Evolutionary conservation across 2,888 invertebrate species (phyloP).

Genomic region (Ditula angustiorana): DNA sequence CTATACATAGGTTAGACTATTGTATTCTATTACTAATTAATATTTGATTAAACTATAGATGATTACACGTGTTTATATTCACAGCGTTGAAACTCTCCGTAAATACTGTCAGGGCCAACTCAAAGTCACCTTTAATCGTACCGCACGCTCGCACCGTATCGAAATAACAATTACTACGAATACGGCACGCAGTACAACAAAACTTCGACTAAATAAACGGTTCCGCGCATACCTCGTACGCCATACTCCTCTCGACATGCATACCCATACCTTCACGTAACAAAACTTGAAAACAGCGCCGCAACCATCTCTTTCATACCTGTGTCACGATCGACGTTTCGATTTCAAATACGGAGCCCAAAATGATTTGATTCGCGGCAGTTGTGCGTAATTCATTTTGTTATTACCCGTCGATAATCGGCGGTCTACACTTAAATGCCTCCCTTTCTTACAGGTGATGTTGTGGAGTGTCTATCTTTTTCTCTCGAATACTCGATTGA

Average conservation of each 20-base stretch:
- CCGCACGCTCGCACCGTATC: constrained; percentile 61
- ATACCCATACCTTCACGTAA: constrained; percentile 43
- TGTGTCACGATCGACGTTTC: constrained; percentile 53
- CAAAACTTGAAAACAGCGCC: constrained; percentile 56
- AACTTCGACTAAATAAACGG: constrained; percentile 67
- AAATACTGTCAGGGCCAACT: constrained; percentile 28
- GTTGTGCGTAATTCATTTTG: constrained; percentile 65
- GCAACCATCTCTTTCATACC: constrained; percentile 64
- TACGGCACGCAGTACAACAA: constrained; percentile 66
- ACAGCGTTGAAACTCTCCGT: constrained; percentile 16
- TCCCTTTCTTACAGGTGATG: constrained; percentile 62
- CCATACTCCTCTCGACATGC: constrained; percentile 61
- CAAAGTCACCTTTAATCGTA: constrained; percentile 35
- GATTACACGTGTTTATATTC: not conserved
- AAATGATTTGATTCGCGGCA: constrained; percentile 63
- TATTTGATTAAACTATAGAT: not conserved
- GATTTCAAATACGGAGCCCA: constrained; percentile 49
- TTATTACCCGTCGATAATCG: constrained; percentile 68
- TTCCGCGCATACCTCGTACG: constrained; percentile 61
- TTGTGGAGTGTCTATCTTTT: constrained; percentile 66
- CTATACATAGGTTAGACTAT: not conserved
- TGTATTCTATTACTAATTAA: not conserved
- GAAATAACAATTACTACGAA: constrained; percentile 71
- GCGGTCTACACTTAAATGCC: constrained; percentile 20
- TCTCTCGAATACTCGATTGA: constrained; percentile 70